These are phyloP conservation scores for Nymphalis c-album DNA, from an alignment of 2,888 invertebrate species.

Conservation along the genomic window DNA sequence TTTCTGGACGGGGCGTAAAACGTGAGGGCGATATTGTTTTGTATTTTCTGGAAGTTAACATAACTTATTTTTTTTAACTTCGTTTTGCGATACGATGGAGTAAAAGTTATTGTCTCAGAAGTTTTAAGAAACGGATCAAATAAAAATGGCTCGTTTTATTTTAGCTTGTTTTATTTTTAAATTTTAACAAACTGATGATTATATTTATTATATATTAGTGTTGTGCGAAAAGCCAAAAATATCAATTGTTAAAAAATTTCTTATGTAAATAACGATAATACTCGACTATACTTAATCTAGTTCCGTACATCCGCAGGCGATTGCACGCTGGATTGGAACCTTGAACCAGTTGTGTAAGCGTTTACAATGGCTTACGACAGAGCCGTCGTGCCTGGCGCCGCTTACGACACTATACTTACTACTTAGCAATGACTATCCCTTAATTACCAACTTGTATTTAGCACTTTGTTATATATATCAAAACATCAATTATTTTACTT, in stretches of 20 bases:
- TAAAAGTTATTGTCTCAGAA: background rate
- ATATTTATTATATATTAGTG: too few species aligned
- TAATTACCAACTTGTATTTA: constrained; percentile 50
- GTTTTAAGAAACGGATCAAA: background rate
- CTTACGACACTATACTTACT: constrained; percentile 60
- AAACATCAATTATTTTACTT: background rate
- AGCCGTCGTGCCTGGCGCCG: constrained; percentile 64
- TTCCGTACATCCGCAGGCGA: constrained; percentile 78
- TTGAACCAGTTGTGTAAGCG: constrained; percentile 80
- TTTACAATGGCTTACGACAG: constrained; percentile 78
- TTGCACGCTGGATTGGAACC: constrained; percentile 72
- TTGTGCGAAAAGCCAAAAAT: too few species aligned
- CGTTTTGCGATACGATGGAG: background rate
- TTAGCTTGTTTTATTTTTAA: too few species aligned
- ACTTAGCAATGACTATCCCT: constrained; percentile 54
- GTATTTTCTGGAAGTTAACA: constrained; percentile 2
- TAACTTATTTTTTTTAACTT: constrained; percentile 7
- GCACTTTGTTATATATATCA: too few species aligned
- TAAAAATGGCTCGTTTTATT: too few species aligned
- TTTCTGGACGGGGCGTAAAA: constrained; percentile 11
- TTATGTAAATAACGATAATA: background rate
- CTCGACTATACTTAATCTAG: constrained; percentile 44
- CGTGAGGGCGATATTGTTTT: constrained; percentile 1
- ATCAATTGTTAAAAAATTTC: too few species aligned
- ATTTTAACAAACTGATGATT: too few species aligned